These are phyloP conservation scores for Falco peregrinus DNA, from an alignment of 2,797 vertebrate genomes.

Conservation along the genomic window DNA sequence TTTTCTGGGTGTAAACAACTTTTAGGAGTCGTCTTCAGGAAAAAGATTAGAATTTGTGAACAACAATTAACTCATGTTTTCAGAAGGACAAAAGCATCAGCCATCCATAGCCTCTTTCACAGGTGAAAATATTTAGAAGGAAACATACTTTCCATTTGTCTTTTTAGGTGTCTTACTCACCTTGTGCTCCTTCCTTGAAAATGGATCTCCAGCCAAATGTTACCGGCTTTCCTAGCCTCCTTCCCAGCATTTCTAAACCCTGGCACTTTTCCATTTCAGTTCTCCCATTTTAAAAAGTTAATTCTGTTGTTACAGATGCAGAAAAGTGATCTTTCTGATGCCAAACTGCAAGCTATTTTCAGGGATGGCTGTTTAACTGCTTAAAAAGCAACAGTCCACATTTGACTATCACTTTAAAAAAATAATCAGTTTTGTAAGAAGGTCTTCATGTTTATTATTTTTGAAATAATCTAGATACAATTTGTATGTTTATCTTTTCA, in stretches of 20 bases:
- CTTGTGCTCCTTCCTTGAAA: not conserved
- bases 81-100: not conserved
- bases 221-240: not conserved
- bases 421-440: not conserved
- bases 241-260: not conserved
- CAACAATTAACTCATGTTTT: not conserved
- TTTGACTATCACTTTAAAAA: not conserved
- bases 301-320: not conserved
- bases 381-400: not conserved
- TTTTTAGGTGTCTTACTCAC: not conserved
- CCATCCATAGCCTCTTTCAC: not conserved
- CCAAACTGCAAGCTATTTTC: not conserved
- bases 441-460: not conserved
- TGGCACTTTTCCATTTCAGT: not conserved
- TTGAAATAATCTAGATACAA: not conserved
- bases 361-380: not conserved
- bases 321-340: not conserved
- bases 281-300: not conserved
- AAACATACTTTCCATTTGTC: not conserved
- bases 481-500: not conserved
- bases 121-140: not conserved
- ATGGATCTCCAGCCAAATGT: not conserved
- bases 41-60: not conserved
- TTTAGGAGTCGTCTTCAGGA: not conserved
- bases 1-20: not conserved